Base-by-base conservation (phyloP, 1,140 invertebrate species). In the Drosophila sulfurigaster region DNA sequence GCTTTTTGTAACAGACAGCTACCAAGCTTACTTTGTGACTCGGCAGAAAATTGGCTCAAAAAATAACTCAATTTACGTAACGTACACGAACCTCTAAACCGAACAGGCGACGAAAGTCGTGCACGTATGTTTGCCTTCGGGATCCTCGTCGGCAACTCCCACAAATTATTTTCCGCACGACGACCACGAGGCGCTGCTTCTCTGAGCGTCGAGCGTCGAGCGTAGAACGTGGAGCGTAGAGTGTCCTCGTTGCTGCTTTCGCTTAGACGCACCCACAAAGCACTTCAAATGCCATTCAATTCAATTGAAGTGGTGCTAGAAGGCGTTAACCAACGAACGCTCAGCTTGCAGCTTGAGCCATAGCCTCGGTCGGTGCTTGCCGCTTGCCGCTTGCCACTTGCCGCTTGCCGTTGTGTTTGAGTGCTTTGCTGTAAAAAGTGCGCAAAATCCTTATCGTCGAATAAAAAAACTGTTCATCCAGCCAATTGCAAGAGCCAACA, bases 251-350 rank as follows among this genome's bases (percentile, higher is more conserved):
- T 13, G 52, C 28, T 32, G 68, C 35, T 48, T 56, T 82, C 82
- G 82, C 71, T 87, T 87, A 87, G 82, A 88, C 60, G 82, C 82
- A 80, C 78, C 82, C 79, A 86, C 82, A 79, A 86, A 79, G 65
- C 76, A 70, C 66, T 87, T 80, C 66, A 75, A 83, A 67, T 77
- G 60, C 72, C 57, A 75, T 73, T 67, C 60, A 75, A 82, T 70
- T 76, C 49, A 58, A 79, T 75, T 78, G 69, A 88, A 82, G 76
- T 80, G 79, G 74, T 69, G 74, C 77, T 78, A 73, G 86, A 89
- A 89, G 85, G 85, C 85, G 85, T 90, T 60, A 89, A 90, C 85
- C 85, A 89, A 88, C 83, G 73, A 80, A 74, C 78, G 75, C 74
- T 88, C 80, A 78, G 66, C 66, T 60, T 66, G 35, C 45, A 58